phyloP scores from a whole-genome alignment of 2,113 vertebrate genomes.

The Amblyornis subalaris region DNA sequence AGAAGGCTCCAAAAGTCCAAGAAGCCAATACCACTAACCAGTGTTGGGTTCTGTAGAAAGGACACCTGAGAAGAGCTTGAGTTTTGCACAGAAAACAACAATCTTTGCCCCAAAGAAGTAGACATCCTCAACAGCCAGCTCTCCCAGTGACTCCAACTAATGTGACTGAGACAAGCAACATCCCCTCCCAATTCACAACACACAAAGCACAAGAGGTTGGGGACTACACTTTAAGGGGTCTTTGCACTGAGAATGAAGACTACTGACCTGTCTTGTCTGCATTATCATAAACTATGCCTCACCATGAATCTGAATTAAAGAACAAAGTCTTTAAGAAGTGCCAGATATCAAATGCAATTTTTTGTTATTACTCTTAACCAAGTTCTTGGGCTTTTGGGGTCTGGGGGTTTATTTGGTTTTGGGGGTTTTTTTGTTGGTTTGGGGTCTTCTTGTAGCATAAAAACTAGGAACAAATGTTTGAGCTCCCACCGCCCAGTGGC shows the following conservation, averaged over 20 bases:
- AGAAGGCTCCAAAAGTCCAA: not conserved
- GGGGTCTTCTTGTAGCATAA: not conserved
- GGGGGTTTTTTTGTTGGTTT: too few relatives aligned
- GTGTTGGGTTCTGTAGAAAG: not conserved
- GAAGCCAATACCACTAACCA: not conserved
- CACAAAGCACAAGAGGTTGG: not conserved
- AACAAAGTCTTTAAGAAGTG: not conserved
- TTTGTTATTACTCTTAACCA: not conserved
- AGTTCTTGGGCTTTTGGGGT: not conserved
- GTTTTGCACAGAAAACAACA: not conserved
- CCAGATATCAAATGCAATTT: not conserved
- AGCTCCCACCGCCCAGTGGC: not conserved
- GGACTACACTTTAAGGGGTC: not conserved
- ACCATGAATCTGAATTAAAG: not conserved
- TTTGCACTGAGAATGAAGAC: not conserved
- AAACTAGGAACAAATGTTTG: not conserved
- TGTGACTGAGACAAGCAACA: not conserved
- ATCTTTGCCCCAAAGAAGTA: not conserved
- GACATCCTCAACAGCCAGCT: not conserved
- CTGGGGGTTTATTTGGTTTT: not conserved
- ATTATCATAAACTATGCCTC: not conserved
- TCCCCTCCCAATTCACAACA: not conserved
- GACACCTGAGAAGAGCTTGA: not conserved
- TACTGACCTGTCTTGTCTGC: not conserved
- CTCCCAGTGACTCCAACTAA: not conserved